phyloP scores from a whole-genome alignment of 2,888 invertebrate species.

The Drosophila nigritarsus region DNA sequence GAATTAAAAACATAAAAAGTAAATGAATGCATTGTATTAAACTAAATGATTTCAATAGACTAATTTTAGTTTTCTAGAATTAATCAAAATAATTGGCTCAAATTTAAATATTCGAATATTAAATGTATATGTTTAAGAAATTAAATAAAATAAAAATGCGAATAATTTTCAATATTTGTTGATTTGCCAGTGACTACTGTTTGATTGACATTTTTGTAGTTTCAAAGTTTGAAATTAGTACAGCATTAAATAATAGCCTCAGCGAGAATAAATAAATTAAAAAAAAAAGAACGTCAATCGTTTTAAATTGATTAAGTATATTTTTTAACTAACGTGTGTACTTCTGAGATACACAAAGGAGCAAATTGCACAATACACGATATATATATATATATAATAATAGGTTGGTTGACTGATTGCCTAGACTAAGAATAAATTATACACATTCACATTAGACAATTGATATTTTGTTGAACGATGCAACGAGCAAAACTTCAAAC shows the following conservation, averaged over 20 bases:
- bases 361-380: conserved; percentile 68
- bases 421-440: conserved; percentile 78
- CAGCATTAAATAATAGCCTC: not conserved
- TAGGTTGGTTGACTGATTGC: conserved; percentile 66
- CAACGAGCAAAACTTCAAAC: conserved; percentile 45
- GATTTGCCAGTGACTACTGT: not conserved
- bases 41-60: not conserved
- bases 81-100: not conserved
- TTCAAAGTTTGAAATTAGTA: conserved; percentile 24
- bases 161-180: not conserved
- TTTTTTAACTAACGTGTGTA: conserved; percentile 60
- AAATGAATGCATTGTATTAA: not conserved
- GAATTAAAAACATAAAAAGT: not conserved
- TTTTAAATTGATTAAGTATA: conserved; percentile 35
- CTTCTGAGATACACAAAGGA: conserved; percentile 46
- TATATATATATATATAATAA: conserved; percentile 34
- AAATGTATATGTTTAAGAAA: not conserved
- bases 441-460: conserved; percentile 37
- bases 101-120: not conserved
- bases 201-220: conserved; percentile 47
- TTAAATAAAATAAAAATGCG: not conserved
- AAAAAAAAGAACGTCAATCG: not conserved
- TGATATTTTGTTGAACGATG: conserved; percentile 65
- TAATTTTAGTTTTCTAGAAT: not conserved
- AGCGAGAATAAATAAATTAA: conserved; percentile 27